These are phyloP conservation scores for Tokudaia muenninki DNA, from an alignment of 2,797 vertebrate species.

Conservation along the genomic window DNA sequence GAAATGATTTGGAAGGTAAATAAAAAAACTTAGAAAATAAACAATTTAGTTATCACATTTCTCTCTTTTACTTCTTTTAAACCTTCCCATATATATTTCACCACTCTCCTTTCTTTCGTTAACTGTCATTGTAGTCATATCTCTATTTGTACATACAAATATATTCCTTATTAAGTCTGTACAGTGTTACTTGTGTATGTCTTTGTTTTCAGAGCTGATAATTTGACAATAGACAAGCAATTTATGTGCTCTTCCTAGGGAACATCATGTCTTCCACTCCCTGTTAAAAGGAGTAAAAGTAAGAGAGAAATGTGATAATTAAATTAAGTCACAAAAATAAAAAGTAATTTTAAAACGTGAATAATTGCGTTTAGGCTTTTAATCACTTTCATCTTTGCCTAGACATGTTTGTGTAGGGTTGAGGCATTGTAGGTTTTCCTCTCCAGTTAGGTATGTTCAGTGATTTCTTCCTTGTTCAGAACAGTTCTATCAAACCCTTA, in stretches of 20 bases:
- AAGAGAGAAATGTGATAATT: no score
- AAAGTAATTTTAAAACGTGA: no score
- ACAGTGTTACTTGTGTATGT: neutral
- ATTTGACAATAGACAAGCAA: neutral
- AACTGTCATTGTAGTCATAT: neutral
- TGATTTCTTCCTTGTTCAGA: neutral
- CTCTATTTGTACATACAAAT: no score
- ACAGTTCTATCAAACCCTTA: neutral
- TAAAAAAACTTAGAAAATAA: no score
- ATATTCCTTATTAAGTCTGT: neutral
- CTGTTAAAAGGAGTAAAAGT: no score
- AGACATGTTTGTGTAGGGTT: neutral
- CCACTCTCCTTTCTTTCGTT: neutral
- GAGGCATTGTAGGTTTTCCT: no score
- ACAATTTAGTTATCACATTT: neutral
- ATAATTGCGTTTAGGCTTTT: no score
- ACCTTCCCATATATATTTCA: neutral
- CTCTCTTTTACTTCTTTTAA: neutral
- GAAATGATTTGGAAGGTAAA: no score
- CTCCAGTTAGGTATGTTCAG: neutral
- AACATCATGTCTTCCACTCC: neutral
- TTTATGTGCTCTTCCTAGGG: neutral
- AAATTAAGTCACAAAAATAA: no score
- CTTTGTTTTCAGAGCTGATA: neutral
- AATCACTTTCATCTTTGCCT: neutral